phyloP scores from a whole-genome alignment of 37 sponge, comb jelly and placozoan species.

The Aphrocallistes beatrix region DNA sequence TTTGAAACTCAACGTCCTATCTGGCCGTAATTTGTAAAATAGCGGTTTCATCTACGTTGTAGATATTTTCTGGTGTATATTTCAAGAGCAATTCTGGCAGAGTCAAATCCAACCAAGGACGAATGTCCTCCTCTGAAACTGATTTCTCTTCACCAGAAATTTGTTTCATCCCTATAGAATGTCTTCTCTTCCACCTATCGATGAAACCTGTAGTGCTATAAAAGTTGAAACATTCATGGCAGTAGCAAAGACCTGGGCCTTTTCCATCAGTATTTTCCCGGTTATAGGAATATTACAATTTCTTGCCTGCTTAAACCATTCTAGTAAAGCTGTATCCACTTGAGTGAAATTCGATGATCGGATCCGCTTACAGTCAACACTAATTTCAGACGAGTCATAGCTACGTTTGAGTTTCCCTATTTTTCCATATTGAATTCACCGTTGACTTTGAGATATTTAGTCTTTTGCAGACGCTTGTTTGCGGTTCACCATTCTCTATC shows the following conservation, averaged over 20 bases:
- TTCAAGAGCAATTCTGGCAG: constrained; percentile 10
- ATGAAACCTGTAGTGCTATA: not conserved
- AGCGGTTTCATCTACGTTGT: not conserved
- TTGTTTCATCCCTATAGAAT: not conserved
- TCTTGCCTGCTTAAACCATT: too few relatives aligned
- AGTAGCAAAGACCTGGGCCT: too few relatives aligned
- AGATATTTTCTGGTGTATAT: not conserved
- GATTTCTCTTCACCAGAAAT: not conserved
- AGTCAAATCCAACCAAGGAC: not conserved
- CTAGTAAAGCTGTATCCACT: too few relatives aligned
- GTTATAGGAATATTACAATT: not conserved
- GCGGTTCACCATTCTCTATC: not conserved
- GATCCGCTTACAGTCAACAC: too few relatives aligned
- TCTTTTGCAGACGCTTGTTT: not conserved
- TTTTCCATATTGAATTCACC: too few relatives aligned
- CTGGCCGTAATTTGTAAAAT: not conserved
- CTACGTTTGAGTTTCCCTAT: too few relatives aligned
- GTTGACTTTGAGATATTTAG: not conserved
- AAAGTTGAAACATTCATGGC: too few relatives aligned
- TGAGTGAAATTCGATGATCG: too few relatives aligned
- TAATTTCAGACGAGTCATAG: too few relatives aligned
- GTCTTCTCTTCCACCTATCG: too few relatives aligned
- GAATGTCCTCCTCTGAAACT: constrained; percentile 19
- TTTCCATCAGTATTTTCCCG: not conserved
- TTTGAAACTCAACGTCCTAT: not conserved